phyloP scores from a whole-genome alignment of 1,140 invertebrate genomes.

The Ylistrum balloti region DNA sequence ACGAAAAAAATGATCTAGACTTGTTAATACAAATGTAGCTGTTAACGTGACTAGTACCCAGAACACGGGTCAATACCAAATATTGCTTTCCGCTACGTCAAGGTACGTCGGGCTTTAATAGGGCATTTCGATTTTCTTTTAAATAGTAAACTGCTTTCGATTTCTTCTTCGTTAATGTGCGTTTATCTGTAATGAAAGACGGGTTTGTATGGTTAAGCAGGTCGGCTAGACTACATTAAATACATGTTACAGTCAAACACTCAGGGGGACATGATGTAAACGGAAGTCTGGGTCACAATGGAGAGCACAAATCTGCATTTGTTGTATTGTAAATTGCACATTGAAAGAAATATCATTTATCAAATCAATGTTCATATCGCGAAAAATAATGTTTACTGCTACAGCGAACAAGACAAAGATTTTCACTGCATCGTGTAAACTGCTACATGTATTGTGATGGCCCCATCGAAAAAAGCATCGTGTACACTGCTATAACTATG shows the following conservation, averaged over 20 bases:
- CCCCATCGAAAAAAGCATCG: too few species aligned
- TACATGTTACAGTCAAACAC: slow-evolving; percentile 7
- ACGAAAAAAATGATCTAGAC: not conserved
- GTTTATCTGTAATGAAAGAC: slow-evolving; percentile 35
- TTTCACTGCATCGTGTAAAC: too few species aligned
- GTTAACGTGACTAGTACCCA: not conserved
- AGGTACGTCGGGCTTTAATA: slow-evolving; percentile 15
- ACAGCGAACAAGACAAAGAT: too few species aligned
- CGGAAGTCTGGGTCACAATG: slow-evolving; percentile 15
- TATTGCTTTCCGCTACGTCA: not conserved
- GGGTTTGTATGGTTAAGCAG: slow-evolving; percentile 8
- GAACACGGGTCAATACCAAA: not conserved
- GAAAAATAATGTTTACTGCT: too few species aligned
- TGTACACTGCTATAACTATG: too few species aligned
- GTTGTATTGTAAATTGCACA: too few species aligned
- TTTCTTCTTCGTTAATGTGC: slow-evolving; percentile 11
- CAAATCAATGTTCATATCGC: too few species aligned
- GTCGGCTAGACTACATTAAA: slow-evolving; percentile 33
- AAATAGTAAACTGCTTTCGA: slow-evolving; percentile 39
- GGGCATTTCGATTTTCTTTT: slow-evolving; percentile 5
- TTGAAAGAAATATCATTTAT: too few species aligned
- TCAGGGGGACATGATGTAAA: not conserved
- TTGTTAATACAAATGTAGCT: not conserved
- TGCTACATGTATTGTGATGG: too few species aligned
- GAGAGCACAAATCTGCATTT: not conserved